These are phyloP conservation scores for Noctua pronuba DNA, from an alignment of 2,888 invertebrate species.

Conservation along the genomic window DNA sequence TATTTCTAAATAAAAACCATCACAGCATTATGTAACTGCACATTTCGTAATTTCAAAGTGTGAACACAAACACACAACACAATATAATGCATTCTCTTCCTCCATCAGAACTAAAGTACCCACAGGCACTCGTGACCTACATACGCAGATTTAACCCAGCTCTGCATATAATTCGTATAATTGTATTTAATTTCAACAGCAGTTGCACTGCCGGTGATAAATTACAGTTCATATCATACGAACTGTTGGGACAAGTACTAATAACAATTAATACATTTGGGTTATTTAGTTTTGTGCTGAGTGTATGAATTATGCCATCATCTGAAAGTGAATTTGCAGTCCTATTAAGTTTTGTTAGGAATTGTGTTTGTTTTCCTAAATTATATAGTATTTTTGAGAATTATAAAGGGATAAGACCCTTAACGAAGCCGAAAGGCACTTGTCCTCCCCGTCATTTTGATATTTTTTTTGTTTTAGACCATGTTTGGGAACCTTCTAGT, in stretches of 20 bases:
- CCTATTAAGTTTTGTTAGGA: not conserved
- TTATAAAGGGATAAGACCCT: too few relatives aligned
- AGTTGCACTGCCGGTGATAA: slow-evolving; percentile 60
- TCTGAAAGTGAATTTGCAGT: not conserved
- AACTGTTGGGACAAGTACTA: slow-evolving; percentile 27
- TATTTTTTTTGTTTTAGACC: too few relatives aligned
- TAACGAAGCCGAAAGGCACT: too few relatives aligned
- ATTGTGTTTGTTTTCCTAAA: not conserved
- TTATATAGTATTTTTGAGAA: too few relatives aligned
- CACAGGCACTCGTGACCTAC: slow-evolving; percentile 10
- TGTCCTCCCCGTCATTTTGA: too few relatives aligned
- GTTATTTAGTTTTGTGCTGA: slow-evolving; percentile 2
- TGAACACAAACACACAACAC: not conserved
- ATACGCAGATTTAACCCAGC: slow-evolving; percentile 26
- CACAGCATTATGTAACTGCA: not conserved
- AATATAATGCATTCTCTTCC: not conserved
- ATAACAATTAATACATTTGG: slow-evolving; percentile 4
- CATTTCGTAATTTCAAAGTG: not conserved
- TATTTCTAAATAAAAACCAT: too few relatives aligned
- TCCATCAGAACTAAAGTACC: not conserved
- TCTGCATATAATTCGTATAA: slow-evolving; percentile 41
- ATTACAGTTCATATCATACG: slow-evolving; percentile 54
- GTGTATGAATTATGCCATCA: slow-evolving; percentile 2
- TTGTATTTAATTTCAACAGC: slow-evolving; percentile 58
- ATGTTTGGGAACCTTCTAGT: too few relatives aligned